Percentiles rank a stretch among this genome's conserved stretches.
phyloP scores from a whole-genome alignment of 1,140 invertebrate genomes.

The Drosophila ficusphila region DNA sequence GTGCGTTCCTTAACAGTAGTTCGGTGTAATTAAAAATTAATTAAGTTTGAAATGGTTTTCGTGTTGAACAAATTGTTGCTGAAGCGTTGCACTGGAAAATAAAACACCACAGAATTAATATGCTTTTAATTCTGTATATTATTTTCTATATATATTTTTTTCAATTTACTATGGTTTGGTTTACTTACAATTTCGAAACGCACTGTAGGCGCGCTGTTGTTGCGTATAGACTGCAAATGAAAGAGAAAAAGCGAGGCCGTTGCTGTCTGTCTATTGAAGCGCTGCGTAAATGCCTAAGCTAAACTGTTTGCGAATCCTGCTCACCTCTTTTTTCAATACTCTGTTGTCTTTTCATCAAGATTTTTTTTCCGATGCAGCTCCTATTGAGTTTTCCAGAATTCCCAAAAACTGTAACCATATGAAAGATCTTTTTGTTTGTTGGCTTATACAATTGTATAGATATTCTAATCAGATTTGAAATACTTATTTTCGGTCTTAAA shows the following conservation, averaged over 20 bases:
- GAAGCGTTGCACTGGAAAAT: too few relatives aligned
- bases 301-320: slow-evolving; percentile 19
- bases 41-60: too few relatives aligned
- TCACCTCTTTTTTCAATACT: slow-evolving; percentile 15
- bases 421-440: too few relatives aligned
- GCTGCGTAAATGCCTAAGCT: slow-evolving; percentile 6
- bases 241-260: not conserved
- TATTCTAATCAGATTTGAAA: too few relatives aligned
- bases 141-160: not conserved
- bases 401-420: not conserved
- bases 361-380: not conserved
- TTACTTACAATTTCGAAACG: not conserved
- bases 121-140: not conserved
- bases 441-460: too few relatives aligned
- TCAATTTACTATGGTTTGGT: not conserved
- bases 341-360: slow-evolving; percentile 8
- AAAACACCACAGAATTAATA: too few relatives aligned
- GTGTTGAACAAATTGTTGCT: too few relatives aligned
- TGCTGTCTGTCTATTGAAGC: slow-evolving; percentile 13
- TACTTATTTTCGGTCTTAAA: too few relatives aligned
- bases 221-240: slow-evolving; percentile 30
- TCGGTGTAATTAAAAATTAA: not conserved
- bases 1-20: slow-evolving; percentile 8
- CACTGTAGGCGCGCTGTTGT: slow-evolving; percentile 22
- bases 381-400: slow-evolving; percentile 23